Evolutionary conservation across 1,140 invertebrate genomes (phyloP).

Genomic region (Drosophila persimilis): DNA sequence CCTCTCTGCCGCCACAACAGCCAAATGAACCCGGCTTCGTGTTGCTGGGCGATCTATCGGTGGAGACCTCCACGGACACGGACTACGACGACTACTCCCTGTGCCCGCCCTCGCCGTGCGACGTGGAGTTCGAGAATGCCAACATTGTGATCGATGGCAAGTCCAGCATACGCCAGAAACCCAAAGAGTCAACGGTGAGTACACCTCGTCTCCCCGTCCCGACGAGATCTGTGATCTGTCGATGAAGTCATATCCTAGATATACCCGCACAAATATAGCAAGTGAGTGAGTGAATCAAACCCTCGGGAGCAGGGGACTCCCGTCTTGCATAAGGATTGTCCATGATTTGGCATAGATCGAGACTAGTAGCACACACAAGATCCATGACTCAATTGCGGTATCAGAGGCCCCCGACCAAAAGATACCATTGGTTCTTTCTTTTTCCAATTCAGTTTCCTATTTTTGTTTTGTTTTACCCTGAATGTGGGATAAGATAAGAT

Average conservation of each 20-base stretch:
- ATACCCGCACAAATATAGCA: too few species aligned
- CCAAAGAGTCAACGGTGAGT: slow-evolving; percentile 84
- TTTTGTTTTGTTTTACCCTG: slow-evolving; percentile 30
- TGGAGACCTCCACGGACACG: slow-evolving; percentile 87
- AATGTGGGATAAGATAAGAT: slow-evolving; percentile 73
- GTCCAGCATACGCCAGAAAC: slow-evolving; percentile 88
- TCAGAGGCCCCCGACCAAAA: slow-evolving; percentile 4
- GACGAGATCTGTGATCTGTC: too few species aligned
- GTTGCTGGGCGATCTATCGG: slow-evolving; percentile 84
- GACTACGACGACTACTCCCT: slow-evolving; percentile 85
- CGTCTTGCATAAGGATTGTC: too few species aligned
- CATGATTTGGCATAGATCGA: too few species aligned
- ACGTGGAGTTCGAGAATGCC: slow-evolving; percentile 93
- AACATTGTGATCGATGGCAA: slow-evolving; percentile 94
- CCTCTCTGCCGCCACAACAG: slow-evolving; percentile 72
- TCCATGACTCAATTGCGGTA: slow-evolving; percentile 24
- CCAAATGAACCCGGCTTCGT: slow-evolving; percentile 88
- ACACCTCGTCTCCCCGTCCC: not conserved
- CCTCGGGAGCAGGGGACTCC: too few species aligned
- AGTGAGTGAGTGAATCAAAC: too few species aligned
- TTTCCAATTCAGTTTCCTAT: not conserved
- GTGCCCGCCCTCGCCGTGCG: slow-evolving; percentile 90
- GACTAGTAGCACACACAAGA: not conserved
- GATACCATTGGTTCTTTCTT: slow-evolving; percentile 37
- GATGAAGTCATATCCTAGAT: not conserved